Percentiles rank a stretch among this genome's conserved stretches.
These are phyloP conservation scores for Drosophila paracracens DNA, from an alignment of 2,888 invertebrate genomes.

Conservation along the genomic window DNA sequence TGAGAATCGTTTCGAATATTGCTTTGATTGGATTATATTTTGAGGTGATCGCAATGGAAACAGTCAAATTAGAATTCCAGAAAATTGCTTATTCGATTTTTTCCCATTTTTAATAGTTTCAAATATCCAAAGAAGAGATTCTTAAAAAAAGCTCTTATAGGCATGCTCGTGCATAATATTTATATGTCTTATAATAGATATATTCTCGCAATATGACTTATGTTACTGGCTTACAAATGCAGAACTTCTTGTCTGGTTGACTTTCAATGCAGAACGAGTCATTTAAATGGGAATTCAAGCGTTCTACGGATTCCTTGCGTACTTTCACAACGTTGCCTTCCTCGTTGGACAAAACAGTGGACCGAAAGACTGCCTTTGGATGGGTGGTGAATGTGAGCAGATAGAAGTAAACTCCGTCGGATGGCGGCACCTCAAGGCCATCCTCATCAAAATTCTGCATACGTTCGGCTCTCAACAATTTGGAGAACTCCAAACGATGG, in stretches of 20 bases:
- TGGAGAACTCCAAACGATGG: constrained; percentile 5
- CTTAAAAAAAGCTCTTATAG: background rate
- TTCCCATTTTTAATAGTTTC: background rate
- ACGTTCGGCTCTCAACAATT: constrained; percentile 10
- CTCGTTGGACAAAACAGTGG: background rate
- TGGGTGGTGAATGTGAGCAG: constrained; percentile 5
- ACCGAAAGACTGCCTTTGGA: background rate
- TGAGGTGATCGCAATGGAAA: too few relatives aligned
- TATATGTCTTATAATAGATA: background rate
- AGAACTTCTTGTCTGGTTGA: background rate
- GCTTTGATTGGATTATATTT: background rate
- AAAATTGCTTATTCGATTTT: accelerated
- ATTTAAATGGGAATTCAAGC: accelerated
- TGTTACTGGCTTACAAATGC: constrained; percentile 1
- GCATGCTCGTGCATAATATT: too few relatives aligned
- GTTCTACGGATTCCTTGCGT: background rate
- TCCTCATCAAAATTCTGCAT: constrained; percentile 1
- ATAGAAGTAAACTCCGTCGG: background rate
- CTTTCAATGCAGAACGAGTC: background rate
- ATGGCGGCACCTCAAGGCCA: constrained; percentile 3
- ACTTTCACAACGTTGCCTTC: background rate
- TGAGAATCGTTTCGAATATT: background rate
- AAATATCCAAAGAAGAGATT: background rate
- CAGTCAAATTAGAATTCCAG: background rate
- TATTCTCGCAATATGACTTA: background rate